Base-by-base conservation (phyloP, 2,888 invertebrate genomes). In the Linnaemya tessellans region DNA sequence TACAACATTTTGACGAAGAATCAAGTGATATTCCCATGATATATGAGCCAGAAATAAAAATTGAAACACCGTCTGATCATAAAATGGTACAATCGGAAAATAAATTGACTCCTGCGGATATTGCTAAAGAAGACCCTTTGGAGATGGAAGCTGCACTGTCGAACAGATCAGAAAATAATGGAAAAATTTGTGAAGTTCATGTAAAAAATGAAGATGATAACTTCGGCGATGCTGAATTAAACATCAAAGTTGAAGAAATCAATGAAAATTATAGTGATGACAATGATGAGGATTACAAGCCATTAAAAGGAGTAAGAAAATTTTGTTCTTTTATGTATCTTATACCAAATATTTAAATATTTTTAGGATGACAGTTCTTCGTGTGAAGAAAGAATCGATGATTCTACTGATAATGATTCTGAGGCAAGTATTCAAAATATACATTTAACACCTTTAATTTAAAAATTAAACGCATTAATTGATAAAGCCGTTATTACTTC, bases 11-110 rank as follows among this genome's bases (percentile, higher is more conserved):
- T 18, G 65, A 65, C 4, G 71, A 83, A 10, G 71, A 71, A 35
- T 22, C 51, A 3, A 18, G 22, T 8, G 65, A 82, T 20, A 49
- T 41, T 30, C 49, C 65, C 5, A 56, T 78, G 22, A 71, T 71
- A 41, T 80, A 68, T 67, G 73, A 74, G 13, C 77, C 77, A 2
- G 82, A 71, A 67, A 78, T 83, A 30, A 83, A 83, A 65, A 77
- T 78, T 43, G 77, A 83, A 58, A 25, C 30, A 13, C 56, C 62
- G 30, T 46, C 25, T 43, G 82, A 82, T 43, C 68, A 15, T 38
- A 75, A 64, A 38, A 13, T 46, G 2, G 22, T 54, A 20, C 38
- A 82, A 77, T 54, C 18, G 3, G 51, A 74, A 20, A 41, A 74
- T 74, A 74, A 80, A 73, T 20, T 60, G 13, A 9, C 51, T 9